Evolutionary conservation across 1,140 invertebrate species (phyloP).

Genomic region (Drosophila subpulchrella): DNA sequence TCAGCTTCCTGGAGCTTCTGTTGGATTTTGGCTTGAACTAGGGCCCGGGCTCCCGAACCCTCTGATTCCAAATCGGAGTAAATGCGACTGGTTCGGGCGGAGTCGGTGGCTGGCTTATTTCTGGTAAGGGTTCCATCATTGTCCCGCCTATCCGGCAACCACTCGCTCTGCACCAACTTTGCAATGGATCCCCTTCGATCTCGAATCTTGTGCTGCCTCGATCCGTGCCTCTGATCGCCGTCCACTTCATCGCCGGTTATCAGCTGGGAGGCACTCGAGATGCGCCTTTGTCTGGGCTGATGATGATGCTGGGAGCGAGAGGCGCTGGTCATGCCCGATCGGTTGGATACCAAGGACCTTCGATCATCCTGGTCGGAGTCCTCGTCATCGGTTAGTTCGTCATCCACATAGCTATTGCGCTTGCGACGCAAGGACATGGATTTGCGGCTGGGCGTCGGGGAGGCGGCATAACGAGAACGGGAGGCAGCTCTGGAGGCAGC

Average conservation of each 20-base stretch:
- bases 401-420: constrained; percentile 84
- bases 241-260: constrained; percentile 64
- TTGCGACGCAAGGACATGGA: constrained; percentile 85
- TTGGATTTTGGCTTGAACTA: constrained; percentile 83
- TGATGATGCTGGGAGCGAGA: constrained; percentile 60
- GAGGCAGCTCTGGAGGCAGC: constrained; percentile 85
- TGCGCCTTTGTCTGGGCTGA: constrained; percentile 57
- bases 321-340: constrained; percentile 75
- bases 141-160: constrained; percentile 63
- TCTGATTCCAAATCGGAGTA: constrained; percentile 83
- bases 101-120: constrained; percentile 14
- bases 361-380: constrained; percentile 86
- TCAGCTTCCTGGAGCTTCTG: constrained; percentile 75
- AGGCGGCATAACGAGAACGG: constrained; percentile 85
- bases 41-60: constrained; percentile 71
- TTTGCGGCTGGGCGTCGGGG: constrained; percentile 89
- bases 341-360: constrained; percentile 84
- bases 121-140: constrained; percentile 57
- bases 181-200: constrained; percentile 72
- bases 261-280: constrained; percentile 81
- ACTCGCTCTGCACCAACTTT: constrained; percentile 79
- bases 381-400: constrained; percentile 86
- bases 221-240: constrained; percentile 37
- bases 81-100: constrained; percentile 65
- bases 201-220: constrained; percentile 45